A percentile compares a stretch with the other conserved stretches of the same genome.
phyloP scores from a whole-genome alignment of 2,113 vertebrate genomes.

The Butorides virescens region DNA sequence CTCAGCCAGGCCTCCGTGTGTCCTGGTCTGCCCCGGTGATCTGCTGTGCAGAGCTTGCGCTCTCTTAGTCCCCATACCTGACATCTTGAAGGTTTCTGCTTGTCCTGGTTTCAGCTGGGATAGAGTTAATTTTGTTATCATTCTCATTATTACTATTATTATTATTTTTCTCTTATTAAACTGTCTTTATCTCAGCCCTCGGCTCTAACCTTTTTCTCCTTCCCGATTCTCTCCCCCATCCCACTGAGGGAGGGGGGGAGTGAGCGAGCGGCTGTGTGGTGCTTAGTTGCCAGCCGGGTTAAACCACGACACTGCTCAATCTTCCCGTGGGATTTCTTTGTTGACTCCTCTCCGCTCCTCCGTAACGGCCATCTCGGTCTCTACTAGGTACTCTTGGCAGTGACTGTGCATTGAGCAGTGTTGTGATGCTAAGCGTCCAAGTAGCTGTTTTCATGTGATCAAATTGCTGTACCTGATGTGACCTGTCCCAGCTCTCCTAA shows the following conservation, averaged over 20 bases:
- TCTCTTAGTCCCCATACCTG: background rate
- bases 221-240: too few relatives aligned
- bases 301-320: too few relatives aligned
- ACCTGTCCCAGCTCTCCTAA: background rate
- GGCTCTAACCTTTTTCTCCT: too few relatives aligned
- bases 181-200: too few relatives aligned
- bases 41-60: background rate
- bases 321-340: rapidly evolving
- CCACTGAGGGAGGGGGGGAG: too few relatives aligned
- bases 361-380: background rate
- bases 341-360: background rate
- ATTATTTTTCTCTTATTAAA: too few relatives aligned
- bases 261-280: too few relatives aligned
- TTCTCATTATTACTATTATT: too few relatives aligned
- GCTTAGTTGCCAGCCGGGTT: too few relatives aligned
- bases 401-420: background rate
- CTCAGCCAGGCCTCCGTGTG: background rate
- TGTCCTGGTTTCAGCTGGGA: too few relatives aligned
- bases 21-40: background rate
- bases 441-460: background rate
- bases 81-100: background rate
- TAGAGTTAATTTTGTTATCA: too few relatives aligned
- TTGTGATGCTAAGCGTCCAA: background rate
- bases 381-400: background rate
- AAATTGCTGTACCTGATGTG: background rate